Percentiles rank a stretch among this genome's conserved stretches.
phyloP scores from a whole-genome alignment of 1,140 invertebrate genomes.

The Melanaphis sacchari region DNA sequence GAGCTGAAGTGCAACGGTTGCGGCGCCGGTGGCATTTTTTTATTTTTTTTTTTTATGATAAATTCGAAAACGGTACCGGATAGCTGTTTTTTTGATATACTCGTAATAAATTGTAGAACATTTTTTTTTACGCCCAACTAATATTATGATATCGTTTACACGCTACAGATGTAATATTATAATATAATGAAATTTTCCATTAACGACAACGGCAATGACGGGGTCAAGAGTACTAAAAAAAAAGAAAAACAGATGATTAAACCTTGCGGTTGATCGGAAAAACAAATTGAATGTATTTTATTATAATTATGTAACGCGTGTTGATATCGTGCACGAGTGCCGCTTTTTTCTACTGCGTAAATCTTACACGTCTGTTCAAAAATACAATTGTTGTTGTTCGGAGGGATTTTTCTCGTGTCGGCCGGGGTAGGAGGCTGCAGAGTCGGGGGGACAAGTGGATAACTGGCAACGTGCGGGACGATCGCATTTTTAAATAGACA shows the following conservation, averaged over 20 bases:
- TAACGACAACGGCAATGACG: neutral
- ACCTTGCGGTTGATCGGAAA: neutral
- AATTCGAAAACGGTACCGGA: neutral
- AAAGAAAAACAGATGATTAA: neutral
- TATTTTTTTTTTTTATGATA: neutral
- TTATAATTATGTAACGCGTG: neutral
- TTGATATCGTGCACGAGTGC: neutral
- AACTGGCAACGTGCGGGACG: neutral
- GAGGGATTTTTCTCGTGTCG: neutral
- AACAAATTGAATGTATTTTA: neutral
- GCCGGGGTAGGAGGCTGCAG: too few relatives aligned
- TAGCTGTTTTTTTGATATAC: neutral
- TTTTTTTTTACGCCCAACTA: neutral
- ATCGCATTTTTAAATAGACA: slow-evolving; percentile 30
- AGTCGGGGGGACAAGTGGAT: neutral
- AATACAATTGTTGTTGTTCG: neutral
- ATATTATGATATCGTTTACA: too few relatives aligned
- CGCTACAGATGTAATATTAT: neutral
- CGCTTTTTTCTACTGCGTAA: neutral
- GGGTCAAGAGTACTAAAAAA: neutral
- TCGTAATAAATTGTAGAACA: neutral
- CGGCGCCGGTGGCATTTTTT: neutral
- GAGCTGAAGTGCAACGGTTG: neutral
- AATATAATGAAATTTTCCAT: neutral
- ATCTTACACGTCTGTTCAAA: neutral